A percentile compares a stretch with the other conserved stretches of the same genome.
Conservation (phyloP, 2,797 vertebrate genomes). For the Halcyon badia region DNA sequence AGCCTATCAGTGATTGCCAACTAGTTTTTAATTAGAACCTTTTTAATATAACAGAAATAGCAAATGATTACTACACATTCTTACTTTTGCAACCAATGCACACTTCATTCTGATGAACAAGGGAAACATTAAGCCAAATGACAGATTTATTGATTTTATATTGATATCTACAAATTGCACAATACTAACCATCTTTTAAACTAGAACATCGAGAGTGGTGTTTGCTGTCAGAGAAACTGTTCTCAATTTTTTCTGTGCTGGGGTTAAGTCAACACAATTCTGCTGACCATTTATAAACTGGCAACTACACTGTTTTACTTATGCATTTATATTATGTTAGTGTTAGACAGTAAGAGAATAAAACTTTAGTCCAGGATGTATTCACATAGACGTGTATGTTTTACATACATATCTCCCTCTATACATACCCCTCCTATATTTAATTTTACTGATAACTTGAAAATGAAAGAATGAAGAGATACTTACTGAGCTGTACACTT, state of each 20-base stretch:
- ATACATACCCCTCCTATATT: neutral
- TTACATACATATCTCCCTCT: neutral
- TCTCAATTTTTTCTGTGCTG: neutral
- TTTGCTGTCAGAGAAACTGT: neutral
- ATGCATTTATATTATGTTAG: neutral
- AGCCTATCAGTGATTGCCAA: neutral
- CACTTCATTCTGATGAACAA: neutral
- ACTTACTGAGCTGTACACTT: neutral
- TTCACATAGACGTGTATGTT: neutral
- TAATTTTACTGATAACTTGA: neutral
- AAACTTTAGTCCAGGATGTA: neutral
- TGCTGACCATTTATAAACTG: neutral
- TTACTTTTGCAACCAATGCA: neutral
- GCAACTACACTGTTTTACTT: neutral
- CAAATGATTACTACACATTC: neutral
- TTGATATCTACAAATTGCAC: neutral
- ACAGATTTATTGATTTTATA: constrained; percentile 8
- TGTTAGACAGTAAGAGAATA: neutral
- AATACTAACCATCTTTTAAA: neutral
- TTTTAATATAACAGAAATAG: neutral
- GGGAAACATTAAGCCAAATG: neutral
- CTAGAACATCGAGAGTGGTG: neutral
- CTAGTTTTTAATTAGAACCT: neutral
- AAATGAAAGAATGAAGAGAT: neutral
- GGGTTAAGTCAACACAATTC: neutral